Evolutionary conservation across 1,140 invertebrate genomes (phyloP), one percentile per base, ranked within the genome.

Genomic region (Zelostemma sp.): DNA sequence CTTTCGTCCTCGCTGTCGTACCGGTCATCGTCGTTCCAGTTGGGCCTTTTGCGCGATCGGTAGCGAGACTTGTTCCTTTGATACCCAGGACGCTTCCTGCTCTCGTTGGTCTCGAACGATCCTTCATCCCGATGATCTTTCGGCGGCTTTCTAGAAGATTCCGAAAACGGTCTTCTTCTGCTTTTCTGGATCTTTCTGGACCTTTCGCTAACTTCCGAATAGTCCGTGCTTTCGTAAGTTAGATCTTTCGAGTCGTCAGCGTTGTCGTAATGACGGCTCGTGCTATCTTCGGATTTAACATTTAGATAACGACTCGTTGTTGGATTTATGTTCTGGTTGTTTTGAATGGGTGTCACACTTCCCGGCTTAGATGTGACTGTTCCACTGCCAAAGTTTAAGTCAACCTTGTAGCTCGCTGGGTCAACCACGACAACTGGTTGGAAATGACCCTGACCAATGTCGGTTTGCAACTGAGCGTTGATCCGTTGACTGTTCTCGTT

Each of bases 101-200:
- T 28, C 0, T 73, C 73, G 5, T 58, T 51, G 1, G 54, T 38
- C 8, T 85, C 74, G 12, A 38, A 38, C 8, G 51, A 53, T 1
- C 77, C 69, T 1, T 77, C 64, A 4, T 74, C 67, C 3, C 79
- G 61, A 59, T 84, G 81, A 45, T 85, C 83, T 38, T 85, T 86
- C 0, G 73, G 77, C 0, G 80, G 46, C 19, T 73, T 78, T 43
- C 74, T 78, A 0, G 76, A 70, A 0, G 25, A 46, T 16, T 77
- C 76, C 0, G 43, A 43, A 11, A 68, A 65, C 0, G 80, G 83
- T 46, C 79, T 68, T 65, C 75, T 76, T 49, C 78, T 62, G 25
- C 1, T 77, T 18, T 85, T 85, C 1, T 80, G 73, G 6, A 76
- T 8, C 54, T 74, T 75, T 45, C 66, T 72, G 0, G 80, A 74